Evolutionary conservation across 35 echinoderm and acorn worm genomes (phyloP), one percentile per base, ranked within the genome.

Genomic region (Chiridota heheva): DNA sequence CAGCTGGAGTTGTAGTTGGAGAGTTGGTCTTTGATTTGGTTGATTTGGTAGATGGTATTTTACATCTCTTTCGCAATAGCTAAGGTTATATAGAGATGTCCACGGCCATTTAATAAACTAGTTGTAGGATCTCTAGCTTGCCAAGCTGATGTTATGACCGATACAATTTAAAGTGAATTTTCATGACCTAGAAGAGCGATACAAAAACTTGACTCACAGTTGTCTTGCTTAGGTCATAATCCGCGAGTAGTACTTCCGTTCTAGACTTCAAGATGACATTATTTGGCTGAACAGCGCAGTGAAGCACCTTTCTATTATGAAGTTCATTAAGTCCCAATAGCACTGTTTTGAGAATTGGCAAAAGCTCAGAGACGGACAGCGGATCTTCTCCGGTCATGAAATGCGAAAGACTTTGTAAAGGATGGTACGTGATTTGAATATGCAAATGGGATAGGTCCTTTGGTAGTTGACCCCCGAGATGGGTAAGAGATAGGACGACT

Each of bases 161-260:
- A n/a, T n/a, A n/a, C n/a, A n/a, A n/a, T n/a, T n/a, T n/a, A n/a
- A n/a, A n/a, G n/a, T n/a, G n/a, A n/a, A n/a, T n/a, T n/a, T n/a
- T n/a, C n/a, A n/a, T n/a, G n/a, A n/a, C n/a, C n/a, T n/a, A n/a
- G n/a, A n/a, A n/a, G n/a, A n/a, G n/a, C n/a, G n/a, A n/a, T n/a
- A n/a, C n/a, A n/a, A n/a, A n/a, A n/a, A n/a, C n/a, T n/a, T n/a
- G 4, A 62, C 75, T 62, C 40, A 61, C 75, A 17, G n/a, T 7
- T 61, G 36, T 20, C 38, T 78, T 78, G 75, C 75, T 78, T 32
- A 78, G 42, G 47, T 78, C 75, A 29, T 78, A 78, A 20, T 78
- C 75, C 33, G 75, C 75, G 5, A 78, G 53, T 5, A 27, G 27
- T 7, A 78, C 33, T 27, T 78, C 51, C 18, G 58, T 57, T 12